Percentiles rank a stretch among this genome's conserved stretches.
phyloP scores from a whole-genome alignment of 2,888 invertebrate genomes.

The Linnaemya vulpina region DNA sequence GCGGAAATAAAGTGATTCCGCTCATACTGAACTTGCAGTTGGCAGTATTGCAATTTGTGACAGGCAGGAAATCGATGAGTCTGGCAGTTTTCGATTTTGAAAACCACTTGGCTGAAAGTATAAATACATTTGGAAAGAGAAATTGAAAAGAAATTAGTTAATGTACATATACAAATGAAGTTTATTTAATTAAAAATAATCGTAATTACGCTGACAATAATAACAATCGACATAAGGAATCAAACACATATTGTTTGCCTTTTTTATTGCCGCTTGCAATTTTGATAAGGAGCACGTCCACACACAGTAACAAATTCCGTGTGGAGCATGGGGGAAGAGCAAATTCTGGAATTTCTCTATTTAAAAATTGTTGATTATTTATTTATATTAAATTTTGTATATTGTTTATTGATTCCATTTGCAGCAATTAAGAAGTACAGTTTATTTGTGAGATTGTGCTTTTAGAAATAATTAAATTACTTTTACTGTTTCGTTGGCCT shows the following conservation, averaged over 20 bases:
- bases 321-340: not conserved
- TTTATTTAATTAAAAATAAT: not conserved
- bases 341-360: slow-evolving; percentile 51
- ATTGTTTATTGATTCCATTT: slow-evolving; percentile 49
- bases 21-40: too few relatives aligned
- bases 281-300: slow-evolving; percentile 42
- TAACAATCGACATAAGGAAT: slow-evolving; percentile 10
- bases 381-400: slow-evolving; percentile 36
- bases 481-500: slow-evolving; percentile 20
- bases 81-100: not conserved
- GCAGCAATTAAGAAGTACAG: slow-evolving; percentile 50
- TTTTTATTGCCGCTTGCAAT: slow-evolving; percentile 41
- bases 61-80: not conserved
- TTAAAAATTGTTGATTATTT: slow-evolving; percentile 35
- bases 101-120: not conserved
- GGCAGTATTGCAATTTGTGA: too few relatives aligned
- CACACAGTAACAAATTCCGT: slow-evolving; percentile 12
- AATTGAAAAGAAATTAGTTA: not conserved
- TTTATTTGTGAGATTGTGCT: slow-evolving; percentile 36
- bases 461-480: slow-evolving; percentile 36
- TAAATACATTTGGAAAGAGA: not conserved
- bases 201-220: slow-evolving; percentile 10
- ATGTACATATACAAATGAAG: not conserved
- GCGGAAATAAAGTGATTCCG: too few relatives aligned
- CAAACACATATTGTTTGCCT: slow-evolving; percentile 16